phyloP scores from a whole-genome alignment of 2,113 vertebrate genomes.

The Charina bottae region DNA sequence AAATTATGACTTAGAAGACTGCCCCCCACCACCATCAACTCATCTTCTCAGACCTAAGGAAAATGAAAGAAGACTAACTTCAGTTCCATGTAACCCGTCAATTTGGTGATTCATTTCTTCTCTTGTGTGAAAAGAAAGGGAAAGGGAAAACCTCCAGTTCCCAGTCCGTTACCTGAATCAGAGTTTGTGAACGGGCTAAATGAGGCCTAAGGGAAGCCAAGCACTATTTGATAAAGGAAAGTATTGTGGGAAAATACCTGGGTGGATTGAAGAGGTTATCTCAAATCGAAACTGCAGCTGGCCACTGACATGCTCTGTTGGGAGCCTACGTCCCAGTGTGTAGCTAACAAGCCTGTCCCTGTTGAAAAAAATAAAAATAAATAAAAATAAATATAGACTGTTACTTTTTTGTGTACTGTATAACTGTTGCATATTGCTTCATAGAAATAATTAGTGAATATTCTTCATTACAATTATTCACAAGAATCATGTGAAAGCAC shows the following conservation, averaged over 20 bases:
- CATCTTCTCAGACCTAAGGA: neutral
- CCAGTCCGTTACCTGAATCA: neutral
- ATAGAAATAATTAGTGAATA: neutral
- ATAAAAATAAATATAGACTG: neutral
- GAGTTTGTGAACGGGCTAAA: neutral
- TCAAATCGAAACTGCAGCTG: conserved; percentile 98
- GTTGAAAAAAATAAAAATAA: conserved; percentile 60
- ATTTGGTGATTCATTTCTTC: neutral
- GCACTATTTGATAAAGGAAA: conserved; percentile 1
- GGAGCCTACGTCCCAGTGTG: conserved; percentile 90
- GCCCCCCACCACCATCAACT: neutral
- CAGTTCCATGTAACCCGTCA: neutral
- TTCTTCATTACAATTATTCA: neutral
- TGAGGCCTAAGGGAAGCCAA: conserved; percentile 33
- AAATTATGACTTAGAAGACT: neutral
- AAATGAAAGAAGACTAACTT: neutral
- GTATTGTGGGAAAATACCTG: conserved; percentile 78
- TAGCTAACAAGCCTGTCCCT: conserved; percentile 97
- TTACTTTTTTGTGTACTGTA: neutral
- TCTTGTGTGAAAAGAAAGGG: neutral
- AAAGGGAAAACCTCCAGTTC: conserved; percentile 6
- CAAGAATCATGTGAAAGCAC: neutral
- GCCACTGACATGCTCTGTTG: conserved; percentile 96
- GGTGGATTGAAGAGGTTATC: conserved; percentile 93
- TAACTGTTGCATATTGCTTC: neutral